Evolutionary conservation across 2,113 vertebrate genomes (phyloP).

Genomic region (Clupea harengus): DNA sequence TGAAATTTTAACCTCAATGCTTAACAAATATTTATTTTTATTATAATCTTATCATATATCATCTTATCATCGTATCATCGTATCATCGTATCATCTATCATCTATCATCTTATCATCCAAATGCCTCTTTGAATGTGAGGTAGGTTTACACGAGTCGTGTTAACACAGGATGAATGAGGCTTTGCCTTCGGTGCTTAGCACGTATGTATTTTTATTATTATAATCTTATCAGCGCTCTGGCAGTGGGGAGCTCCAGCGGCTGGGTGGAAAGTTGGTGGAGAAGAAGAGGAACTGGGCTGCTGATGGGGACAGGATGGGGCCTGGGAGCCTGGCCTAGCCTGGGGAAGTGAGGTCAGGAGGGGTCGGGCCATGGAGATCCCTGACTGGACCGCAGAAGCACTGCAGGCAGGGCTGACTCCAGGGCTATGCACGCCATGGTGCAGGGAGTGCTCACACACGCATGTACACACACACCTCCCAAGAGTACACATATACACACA

Average conservation of each 20-base stretch:
- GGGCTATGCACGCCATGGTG: not conserved
- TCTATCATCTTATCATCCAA: not conserved
- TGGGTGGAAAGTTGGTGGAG: conserved; percentile 9
- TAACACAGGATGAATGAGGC: not conserved
- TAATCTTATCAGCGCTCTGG: not conserved
- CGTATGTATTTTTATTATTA: not conserved
- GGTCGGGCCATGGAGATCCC: conserved; percentile 4
- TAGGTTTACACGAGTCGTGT: not conserved
- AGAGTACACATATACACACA: not conserved
- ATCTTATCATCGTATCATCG: not conserved
- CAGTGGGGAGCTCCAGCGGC: not conserved
- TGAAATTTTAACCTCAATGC: not conserved
- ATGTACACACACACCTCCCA: not conserved
- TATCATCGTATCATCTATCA: not conserved
- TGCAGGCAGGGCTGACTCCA: not conserved
- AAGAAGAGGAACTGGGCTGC: not conserved
- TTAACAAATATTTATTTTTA: not conserved
- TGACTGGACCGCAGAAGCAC: not conserved
- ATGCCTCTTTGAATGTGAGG: not conserved
- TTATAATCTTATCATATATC: not conserved
- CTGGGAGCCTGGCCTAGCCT: not conserved
- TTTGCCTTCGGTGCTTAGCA: not conserved
- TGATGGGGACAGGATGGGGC: conserved; percentile 19
- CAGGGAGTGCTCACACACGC: not conserved
- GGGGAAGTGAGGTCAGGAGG: not conserved